These are phyloP conservation scores for Oryzias sinensis DNA, from an alignment of 2,797 vertebrate species.

Conservation along the genomic window DNA sequence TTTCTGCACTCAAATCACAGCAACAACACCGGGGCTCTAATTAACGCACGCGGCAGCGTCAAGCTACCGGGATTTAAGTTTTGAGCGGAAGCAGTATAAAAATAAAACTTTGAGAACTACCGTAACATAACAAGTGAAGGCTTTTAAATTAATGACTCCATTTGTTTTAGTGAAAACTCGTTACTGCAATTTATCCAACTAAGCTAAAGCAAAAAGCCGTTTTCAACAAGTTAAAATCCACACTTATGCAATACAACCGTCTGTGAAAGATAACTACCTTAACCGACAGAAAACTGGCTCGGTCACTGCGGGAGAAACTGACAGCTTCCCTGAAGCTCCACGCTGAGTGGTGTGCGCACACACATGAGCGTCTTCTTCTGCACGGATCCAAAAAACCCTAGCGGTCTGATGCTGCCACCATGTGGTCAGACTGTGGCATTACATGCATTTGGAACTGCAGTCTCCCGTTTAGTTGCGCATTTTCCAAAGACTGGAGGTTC, in stretches of 20 bases:
- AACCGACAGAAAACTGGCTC: not conserved
- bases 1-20: constrained; percentile 3
- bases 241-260: not conserved
- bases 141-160: not conserved
- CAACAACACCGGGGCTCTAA: not conserved
- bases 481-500: no score
- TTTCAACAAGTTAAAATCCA: not conserved
- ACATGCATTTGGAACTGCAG: not conserved
- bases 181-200: not conserved
- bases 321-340: not conserved
- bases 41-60: not conserved
- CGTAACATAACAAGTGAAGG: not conserved
- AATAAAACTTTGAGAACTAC: not conserved
- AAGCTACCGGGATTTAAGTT: not conserved
- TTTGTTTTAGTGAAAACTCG: not conserved
- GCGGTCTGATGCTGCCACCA: constrained; percentile 57
- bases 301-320: constrained; percentile 5
- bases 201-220: no score
- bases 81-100: not conserved
- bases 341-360: not conserved
- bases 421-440: constrained; percentile 35
- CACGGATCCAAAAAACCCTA: not conserved
- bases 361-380: constrained; percentile 31
- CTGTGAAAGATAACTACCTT: not conserved
- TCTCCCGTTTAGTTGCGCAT: not conserved